Conservation (phyloP, 2,113 vertebrate genomes). For the Chlamydotis undulata region DNA sequence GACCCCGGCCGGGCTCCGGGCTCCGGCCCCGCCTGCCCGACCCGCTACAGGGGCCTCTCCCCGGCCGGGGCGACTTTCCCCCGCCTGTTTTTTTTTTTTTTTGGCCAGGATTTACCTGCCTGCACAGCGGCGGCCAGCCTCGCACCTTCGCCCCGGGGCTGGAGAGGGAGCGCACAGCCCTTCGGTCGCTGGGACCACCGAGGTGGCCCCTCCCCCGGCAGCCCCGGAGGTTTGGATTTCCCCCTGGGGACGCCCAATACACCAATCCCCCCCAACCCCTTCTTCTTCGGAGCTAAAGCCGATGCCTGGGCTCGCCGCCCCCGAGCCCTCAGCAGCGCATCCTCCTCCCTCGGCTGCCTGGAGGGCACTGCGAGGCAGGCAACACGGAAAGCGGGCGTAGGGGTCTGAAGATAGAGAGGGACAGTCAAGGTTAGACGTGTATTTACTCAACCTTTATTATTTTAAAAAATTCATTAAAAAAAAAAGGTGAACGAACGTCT, state of each 20-base stretch:
- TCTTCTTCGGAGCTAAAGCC: neutral
- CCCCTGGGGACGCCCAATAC: neutral
- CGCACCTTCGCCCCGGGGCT: neutral
- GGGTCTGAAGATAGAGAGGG: neutral
- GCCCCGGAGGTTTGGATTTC: neutral
- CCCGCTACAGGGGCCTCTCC: neutral
- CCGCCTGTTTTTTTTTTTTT: neutral
- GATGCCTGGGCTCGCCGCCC: neutral
- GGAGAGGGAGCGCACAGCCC: neutral
- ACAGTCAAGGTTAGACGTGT: neutral
- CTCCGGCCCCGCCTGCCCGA: neutral
- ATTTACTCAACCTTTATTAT: constrained; percentile 74
- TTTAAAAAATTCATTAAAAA: constrained; percentile 67
- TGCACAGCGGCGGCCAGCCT: neutral
- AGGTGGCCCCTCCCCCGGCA: neutral
- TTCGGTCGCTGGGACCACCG: neutral
- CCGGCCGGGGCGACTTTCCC: neutral
- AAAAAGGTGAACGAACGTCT: constrained; percentile 76
- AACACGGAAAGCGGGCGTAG: neutral
- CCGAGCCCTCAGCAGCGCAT: constrained; percentile 33
- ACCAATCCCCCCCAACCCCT: no score
- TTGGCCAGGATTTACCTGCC: neutral
- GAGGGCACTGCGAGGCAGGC: neutral
- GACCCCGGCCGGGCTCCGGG: neutral
- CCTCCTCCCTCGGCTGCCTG: neutral